phyloP scores from a whole-genome alignment of 2,888 invertebrate genomes.

The Plebejus anna region DNA sequence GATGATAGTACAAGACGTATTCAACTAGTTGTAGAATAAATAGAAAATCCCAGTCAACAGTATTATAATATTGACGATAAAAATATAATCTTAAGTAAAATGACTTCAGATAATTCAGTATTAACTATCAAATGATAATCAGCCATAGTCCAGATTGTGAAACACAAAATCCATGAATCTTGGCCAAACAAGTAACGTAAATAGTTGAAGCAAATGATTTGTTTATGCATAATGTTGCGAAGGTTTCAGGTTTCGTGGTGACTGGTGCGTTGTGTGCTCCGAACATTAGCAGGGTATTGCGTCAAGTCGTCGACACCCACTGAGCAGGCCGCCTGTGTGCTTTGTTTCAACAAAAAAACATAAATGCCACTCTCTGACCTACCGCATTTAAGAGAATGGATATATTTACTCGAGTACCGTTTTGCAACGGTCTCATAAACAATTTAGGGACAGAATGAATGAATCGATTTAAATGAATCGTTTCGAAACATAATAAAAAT shows the following conservation, averaged over 20 bases:
- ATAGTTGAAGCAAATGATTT: constrained; percentile 40
- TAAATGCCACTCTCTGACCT: constrained; percentile 23
- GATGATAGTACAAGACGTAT: not conserved
- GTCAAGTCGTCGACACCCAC: constrained; percentile 63
- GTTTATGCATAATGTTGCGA: constrained; percentile 13
- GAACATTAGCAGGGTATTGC: constrained; percentile 56
- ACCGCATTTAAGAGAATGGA: constrained; percentile 25
- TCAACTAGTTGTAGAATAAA: not conserved
- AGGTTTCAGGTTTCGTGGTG: constrained; percentile 41
- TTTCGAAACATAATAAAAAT: not conserved
- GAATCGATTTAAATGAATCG: not conserved
- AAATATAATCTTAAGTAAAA: not conserved
- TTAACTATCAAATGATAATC: not conserved
- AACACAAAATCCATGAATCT: not conserved
- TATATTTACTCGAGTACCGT: constrained; percentile 18
- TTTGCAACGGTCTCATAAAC: constrained; percentile 17
- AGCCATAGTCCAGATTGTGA: not conserved
- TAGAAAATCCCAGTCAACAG: not conserved
- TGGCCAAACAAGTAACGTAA: constrained; percentile 40
- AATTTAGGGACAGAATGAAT: not conserved
- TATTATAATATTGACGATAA: not conserved
- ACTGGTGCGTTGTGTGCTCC: constrained; percentile 48
- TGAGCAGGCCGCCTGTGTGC: constrained; percentile 47
- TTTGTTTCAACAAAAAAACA: constrained; percentile 44
- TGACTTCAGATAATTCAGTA: not conserved